Percentiles rank a stretch among this genome's conserved stretches.
phyloP scores from a whole-genome alignment of 2,797 vertebrate species.

The Bradypodion ventrale region DNA sequence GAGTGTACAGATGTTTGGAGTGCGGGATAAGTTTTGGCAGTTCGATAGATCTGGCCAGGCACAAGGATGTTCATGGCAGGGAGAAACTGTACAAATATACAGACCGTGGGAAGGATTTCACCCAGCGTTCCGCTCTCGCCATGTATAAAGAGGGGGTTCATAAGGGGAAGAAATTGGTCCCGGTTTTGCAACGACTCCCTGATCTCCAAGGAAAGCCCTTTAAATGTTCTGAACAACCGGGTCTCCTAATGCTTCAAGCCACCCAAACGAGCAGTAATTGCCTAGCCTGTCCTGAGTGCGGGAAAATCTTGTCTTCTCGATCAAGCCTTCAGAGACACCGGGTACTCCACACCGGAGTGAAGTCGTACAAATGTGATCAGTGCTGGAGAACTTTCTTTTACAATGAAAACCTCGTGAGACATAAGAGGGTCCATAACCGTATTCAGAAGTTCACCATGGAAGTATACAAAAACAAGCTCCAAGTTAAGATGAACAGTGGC shows the following conservation, averaged over 20 bases:
- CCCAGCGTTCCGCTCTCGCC: constrained; percentile 40
- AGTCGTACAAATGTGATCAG: not conserved
- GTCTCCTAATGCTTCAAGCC: not conserved
- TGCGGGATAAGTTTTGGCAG: not conserved
- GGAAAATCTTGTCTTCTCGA: not conserved
- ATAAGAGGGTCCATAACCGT: not conserved
- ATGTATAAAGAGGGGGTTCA: constrained; percentile 60
- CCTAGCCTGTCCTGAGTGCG: not conserved
- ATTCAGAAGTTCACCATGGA: not conserved
- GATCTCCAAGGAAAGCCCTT: constrained; percentile 39
- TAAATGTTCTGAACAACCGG: not conserved
- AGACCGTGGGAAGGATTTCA: not conserved
- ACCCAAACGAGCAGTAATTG: not conserved
- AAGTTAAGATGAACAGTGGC: too few relatives aligned
- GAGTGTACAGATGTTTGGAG: not conserved
- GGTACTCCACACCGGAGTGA: not conserved
- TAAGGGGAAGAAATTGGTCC: not conserved
- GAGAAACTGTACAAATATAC: not conserved
- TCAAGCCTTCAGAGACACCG: not conserved
- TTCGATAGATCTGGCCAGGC: not conserved
- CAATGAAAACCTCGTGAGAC: not conserved
- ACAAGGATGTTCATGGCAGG: not conserved
- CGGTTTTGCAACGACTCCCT: not conserved
- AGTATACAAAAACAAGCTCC: not conserved
- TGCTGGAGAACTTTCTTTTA: not conserved